Base-by-base conservation (phyloP, 2,888 invertebrate genomes). In the Microctonus hyperodae region DNA sequence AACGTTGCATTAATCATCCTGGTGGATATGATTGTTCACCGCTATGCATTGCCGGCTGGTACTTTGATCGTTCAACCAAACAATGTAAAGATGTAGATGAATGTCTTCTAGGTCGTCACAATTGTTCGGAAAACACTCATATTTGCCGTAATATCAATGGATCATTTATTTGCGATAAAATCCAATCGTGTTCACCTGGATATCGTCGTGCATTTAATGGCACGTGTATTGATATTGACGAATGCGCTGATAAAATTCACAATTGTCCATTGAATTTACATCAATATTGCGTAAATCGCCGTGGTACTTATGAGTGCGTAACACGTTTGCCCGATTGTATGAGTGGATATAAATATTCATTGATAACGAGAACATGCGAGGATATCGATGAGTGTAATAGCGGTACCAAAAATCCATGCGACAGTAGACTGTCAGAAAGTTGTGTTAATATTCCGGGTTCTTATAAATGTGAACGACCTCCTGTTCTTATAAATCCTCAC, bases 201-300 rank as follows among this genome's bases (percentile, higher is more conserved):
- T 82, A 74, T 67, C 75, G 75, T 9, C 76, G 78, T 7, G 65
- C 69, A 23, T 87, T 86, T 69, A 85, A 87, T 73, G 87, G 87
- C 68, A 86, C 86, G 28, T 88, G 88, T 74, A 80, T 85, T 83
- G 92, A 92, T 76, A 84, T 92, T 25, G 89, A 93, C 81, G 92
- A 92, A 78, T 93, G 93, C 74, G 72, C 83, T 0, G 87, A 88
- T 67, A 85, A 86, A 1, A 66, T 75, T 31, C 86, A 88, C 74
- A 73, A 73, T 55, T 82, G 81, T 65, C 70, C 70, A 0, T 56
- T 76, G 7, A 64, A 72, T 0, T 67, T 74, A 23, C 78, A 82
- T 67, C 80, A 79, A 22, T 81, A 82, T 64, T 88, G 88, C 77
- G 76, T 82, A 16, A 88, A 88, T 74, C 81, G 77, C 23, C 77